Conservation (phyloP, 2,888 invertebrate species). For the Nymphalis c-album region DNA sequence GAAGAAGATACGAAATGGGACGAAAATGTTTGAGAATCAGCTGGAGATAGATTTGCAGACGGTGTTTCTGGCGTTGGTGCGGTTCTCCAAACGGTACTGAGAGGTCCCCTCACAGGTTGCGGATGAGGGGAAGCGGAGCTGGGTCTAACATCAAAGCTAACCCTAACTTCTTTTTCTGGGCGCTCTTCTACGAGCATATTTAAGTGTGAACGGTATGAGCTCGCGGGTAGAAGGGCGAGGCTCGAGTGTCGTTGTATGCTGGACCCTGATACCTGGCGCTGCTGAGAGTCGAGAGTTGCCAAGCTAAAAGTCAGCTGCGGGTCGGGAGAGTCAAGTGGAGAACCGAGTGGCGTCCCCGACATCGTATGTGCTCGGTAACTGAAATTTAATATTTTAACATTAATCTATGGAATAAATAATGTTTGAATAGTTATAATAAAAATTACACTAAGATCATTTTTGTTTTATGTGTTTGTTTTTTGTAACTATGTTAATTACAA, state of each 20-base stretch:
- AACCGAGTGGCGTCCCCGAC: conserved; percentile 89
- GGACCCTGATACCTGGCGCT: conserved; percentile 84
- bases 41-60: conserved; percentile 83
- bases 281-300: conserved; percentile 81
- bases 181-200: conserved; percentile 77
- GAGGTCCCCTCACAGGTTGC: conserved; percentile 69
- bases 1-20: conserved; percentile 83
- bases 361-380: conserved; percentile 92
- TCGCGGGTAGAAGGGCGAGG: conserved; percentile 73
- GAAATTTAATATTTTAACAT: conserved; percentile 50
- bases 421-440: too few relatives aligned
- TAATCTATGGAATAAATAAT: too few relatives aligned
- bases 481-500: too few relatives aligned
- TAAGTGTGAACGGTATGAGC: conserved; percentile 75
- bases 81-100: conserved; percentile 72
- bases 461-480: too few relatives aligned
- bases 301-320: conserved; percentile 84
- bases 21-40: conserved; percentile 83
- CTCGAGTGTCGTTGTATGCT: conserved; percentile 76
- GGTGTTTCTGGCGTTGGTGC: conserved; percentile 85
- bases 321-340: conserved; percentile 92
- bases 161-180: conserved; percentile 72
- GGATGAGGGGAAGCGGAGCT: conserved; percentile 63
- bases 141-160: conserved; percentile 72
- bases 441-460: too few relatives aligned